Evolutionary conservation across 2,888 invertebrate genomes (phyloP).

Genomic region (Ctenicera cuprea): DNA sequence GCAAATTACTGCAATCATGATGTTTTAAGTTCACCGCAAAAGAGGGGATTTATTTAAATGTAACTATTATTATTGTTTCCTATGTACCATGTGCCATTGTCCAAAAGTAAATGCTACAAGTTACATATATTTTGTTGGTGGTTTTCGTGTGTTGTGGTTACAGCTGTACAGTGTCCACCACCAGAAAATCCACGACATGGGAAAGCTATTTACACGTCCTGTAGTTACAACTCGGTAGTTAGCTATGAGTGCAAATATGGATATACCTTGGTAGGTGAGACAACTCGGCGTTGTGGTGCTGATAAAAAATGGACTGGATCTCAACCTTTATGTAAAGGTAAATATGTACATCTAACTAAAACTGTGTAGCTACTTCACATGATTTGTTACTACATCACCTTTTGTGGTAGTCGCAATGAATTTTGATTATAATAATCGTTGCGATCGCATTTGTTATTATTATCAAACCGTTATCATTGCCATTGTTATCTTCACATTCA

Average conservation of each 20-base stretch:
- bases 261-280: constrained; percentile 92
- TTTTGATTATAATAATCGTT: background rate
- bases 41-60: no score
- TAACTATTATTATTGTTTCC: no score
- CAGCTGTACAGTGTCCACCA: constrained; percentile 94
- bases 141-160: constrained; percentile 77
- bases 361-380: no score
- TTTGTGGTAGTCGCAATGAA: background rate
- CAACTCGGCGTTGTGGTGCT: constrained; percentile 93
- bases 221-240: constrained; percentile 96
- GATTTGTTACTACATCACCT: background rate
- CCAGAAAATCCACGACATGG: constrained; percentile 96
- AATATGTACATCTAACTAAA: constrained; percentile 46
- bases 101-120: background rate
- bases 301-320: constrained; percentile 96
- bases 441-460: background rate
- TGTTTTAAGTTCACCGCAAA: no score
- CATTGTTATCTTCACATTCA: constrained; percentile 13
- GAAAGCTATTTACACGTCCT: constrained; percentile 92
- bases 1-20: no score
- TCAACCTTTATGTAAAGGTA: constrained; percentile 95
- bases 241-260: constrained; percentile 97
- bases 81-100: no score
- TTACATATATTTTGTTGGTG: constrained; percentile 62
- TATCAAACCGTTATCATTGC: background rate